phyloP scores from a whole-genome alignment of 2,888 invertebrate species.

The Xylota segnis region DNA sequence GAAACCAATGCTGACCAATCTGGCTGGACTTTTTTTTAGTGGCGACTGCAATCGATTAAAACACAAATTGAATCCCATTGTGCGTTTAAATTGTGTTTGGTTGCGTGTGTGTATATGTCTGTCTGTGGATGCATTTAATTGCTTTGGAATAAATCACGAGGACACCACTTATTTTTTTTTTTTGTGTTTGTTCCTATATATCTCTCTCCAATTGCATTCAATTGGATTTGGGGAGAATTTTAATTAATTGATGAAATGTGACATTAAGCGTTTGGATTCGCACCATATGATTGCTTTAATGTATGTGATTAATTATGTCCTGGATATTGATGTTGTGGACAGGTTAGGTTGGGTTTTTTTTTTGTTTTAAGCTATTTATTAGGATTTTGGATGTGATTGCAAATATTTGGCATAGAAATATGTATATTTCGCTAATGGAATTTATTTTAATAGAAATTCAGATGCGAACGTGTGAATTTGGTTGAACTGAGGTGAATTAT shows the following conservation, averaged over 20 bases:
- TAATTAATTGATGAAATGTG: constrained; percentile 72
- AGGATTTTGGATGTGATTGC: neutral
- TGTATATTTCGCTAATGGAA: constrained; percentile 12
- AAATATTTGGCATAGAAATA: constrained; percentile 14
- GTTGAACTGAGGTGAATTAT: constrained; percentile 4
- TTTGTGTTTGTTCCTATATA: constrained; percentile 25
- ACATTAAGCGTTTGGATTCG: constrained; percentile 65
- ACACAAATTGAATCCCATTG: constrained; percentile 73
- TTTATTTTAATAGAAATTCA: constrained; percentile 23
- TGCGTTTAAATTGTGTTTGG: constrained; percentile 65
- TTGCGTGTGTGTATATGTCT: neutral
- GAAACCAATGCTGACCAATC: constrained; percentile 40
- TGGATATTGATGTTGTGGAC: constrained; percentile 8
- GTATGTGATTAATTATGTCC: constrained; percentile 61
- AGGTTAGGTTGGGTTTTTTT: neutral
- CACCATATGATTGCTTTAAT: constrained; percentile 62
- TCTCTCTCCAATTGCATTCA: constrained; percentile 6
- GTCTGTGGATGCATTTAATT: constrained; percentile 69
- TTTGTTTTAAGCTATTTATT: neutral
- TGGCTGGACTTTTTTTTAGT: constrained; percentile 24
- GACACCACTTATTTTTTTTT: constrained; percentile 33
- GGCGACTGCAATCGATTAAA: constrained; percentile 67
- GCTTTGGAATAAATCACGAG: constrained; percentile 69
- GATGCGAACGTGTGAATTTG: neutral
- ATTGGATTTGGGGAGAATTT: constrained; percentile 42